phyloP scores from a whole-genome alignment of 2,888 invertebrate genomes.

The Diogma glabrata region DNA sequence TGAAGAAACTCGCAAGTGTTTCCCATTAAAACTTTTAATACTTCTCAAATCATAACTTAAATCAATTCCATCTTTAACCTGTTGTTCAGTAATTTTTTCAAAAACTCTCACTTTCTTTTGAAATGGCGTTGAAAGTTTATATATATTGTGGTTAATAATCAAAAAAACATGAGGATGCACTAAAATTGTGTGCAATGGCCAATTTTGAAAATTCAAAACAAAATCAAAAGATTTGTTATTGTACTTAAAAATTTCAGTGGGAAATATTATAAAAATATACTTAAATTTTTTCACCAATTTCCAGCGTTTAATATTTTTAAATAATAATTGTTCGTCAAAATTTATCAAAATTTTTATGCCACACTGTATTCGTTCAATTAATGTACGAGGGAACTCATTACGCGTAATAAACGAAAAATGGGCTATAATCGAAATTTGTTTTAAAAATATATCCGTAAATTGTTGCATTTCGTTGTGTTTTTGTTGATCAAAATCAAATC shows the following conservation, averaged over 20 bases:
- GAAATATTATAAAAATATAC: not conserved
- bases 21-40: constrained; percentile 6
- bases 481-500: too few relatives aligned
- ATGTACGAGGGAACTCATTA: not conserved
- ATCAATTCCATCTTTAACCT: not conserved
- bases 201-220: too few relatives aligned
- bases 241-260: not conserved
- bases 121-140: not conserved
- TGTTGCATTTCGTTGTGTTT: too few relatives aligned
- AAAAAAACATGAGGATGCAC: not conserved
- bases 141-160: not conserved
- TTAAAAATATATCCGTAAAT: not conserved
- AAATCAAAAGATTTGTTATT: too few relatives aligned
- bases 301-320: not conserved
- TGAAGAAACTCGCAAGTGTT: constrained; percentile 3
- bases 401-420: not conserved
- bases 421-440: not conserved
- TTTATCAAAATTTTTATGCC: not conserved
- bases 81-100: not conserved
- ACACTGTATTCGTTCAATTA: not conserved
- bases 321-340: not conserved
- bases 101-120: not conserved
- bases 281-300: constrained; percentile 2
- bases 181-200: not conserved
- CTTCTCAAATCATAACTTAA: not conserved